Evolutionary conservation across 1,140 invertebrate genomes (phyloP), one percentile per base, ranked within the genome.

Genomic region (Stratiolaelaps scimitus): DNA sequence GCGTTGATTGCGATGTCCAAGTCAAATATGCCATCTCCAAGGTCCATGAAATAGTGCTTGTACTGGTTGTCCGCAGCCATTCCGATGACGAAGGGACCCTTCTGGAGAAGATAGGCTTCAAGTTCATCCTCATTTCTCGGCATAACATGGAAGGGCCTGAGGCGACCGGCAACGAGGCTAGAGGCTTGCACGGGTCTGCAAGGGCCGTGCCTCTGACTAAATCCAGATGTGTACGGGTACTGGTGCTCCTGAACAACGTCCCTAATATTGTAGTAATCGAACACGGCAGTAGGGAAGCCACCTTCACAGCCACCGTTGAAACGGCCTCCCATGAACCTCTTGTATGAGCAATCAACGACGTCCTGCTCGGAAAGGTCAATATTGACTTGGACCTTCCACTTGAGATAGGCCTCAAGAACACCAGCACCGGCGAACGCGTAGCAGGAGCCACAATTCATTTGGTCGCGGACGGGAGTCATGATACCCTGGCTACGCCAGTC

Each of bases 371-470:
- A 78, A 5, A 81, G 73, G 7, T 76, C 75, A 19, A 75, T 70
- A 26, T 80, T 72, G 64, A 72, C 73, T 67, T 76, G 76, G 30
- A 71, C 74, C 43, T 74, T 74, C 64, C 77, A 75, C 64, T 75
- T 76, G 56, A 75, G 73, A 70, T 81, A 80, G 29, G 78, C 80
- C 70, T 81, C 80, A n/a, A 81, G 71, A 1, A 80, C 76, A 15
- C 79, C 80, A 65, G 78, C 79, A 19, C 28, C 73, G 43, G 69
- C 68, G 65, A 75, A 76, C 2, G 74, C 72, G 69, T 70, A 76
- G 66, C 73, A 76, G 30, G 72, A 74, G 15, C 73, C 73, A 64
- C 75, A 76, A n/a, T 71, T 45, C 13, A 71, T 74, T 72, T 80
- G 78, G 69, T 78, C 72, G 67, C 76, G 76, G 7, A 79, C 76